These are phyloP conservation scores for Glandiceps talaboti DNA, from an alignment of 53 echinoderm and acorn worm species.

Conservation along the genomic window DNA sequence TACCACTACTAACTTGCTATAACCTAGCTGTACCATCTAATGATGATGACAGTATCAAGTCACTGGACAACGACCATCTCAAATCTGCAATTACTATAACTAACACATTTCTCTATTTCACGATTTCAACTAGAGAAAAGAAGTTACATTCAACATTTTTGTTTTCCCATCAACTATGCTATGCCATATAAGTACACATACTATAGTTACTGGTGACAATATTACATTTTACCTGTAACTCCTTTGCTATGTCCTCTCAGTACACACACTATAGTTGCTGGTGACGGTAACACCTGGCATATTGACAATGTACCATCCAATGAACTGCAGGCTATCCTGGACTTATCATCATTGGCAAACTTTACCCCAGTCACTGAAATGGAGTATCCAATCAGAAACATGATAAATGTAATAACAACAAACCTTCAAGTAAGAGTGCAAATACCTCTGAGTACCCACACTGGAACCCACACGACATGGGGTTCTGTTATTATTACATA, in stretches of 20 bases:
- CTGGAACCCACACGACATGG: no score
- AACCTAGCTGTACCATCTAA: slow-evolving; percentile 69
- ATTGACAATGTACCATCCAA: slow-evolving; percentile 83
- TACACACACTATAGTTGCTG: slow-evolving; percentile 83
- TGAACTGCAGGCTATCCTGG: slow-evolving; percentile 85
- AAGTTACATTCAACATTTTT: no score
- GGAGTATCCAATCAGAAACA: no score
- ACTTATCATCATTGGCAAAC: slow-evolving; percentile 99
- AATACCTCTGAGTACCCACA: no score
- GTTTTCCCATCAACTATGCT: no score
- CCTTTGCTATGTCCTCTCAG: slow-evolving; percentile 79
- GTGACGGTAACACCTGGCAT: slow-evolving; percentile 87
- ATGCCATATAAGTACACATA: no score
- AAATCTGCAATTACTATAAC: no score
- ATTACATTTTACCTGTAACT: slow-evolving; percentile 95
- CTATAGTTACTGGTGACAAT: no score
- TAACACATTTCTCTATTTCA: slow-evolving; percentile 58
- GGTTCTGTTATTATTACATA: no score
- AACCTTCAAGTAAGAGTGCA: no score
- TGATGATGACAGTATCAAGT: slow-evolving; percentile 79
- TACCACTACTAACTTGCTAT: slow-evolving; percentile 80
- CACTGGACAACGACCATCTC: slow-evolving; percentile 91
- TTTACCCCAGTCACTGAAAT: slow-evolving; percentile 78
- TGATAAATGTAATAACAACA: no score
- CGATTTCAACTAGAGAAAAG: no score